A percentile compares a stretch with the other conserved stretches of the same genome.
Conservation (phyloP, 2,113 vertebrate genomes). For the Gobiocypris rarus region DNA sequence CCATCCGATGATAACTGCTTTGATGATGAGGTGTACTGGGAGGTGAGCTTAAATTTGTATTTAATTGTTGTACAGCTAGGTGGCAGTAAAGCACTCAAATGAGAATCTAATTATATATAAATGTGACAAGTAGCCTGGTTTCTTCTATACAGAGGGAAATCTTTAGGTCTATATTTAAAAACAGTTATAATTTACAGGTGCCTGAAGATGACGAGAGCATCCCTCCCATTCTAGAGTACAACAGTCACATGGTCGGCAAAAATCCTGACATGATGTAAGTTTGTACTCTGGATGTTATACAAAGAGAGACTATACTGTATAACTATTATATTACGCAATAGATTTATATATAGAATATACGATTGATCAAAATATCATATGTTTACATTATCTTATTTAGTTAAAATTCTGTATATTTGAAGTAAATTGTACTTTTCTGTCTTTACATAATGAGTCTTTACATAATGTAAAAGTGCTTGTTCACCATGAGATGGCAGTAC, state of each 20-base stretch:
- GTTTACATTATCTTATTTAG: background rate
- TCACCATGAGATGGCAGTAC: constrained; percentile 33
- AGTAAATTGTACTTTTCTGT: no score
- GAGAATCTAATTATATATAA: background rate
- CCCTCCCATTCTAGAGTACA: constrained; percentile 74
- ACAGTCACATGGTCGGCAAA: constrained; percentile 75
- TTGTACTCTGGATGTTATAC: background rate
- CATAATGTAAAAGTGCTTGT: background rate
- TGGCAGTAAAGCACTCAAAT: constrained; percentile 28
- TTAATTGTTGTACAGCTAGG: constrained; percentile 51
- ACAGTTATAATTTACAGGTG: constrained; percentile 70
- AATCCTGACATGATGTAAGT: constrained; percentile 73
- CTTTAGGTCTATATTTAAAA: background rate
- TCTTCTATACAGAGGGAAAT: background rate
- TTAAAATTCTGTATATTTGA: no score
- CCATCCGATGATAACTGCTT: constrained; percentile 90
- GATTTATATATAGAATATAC: background rate
- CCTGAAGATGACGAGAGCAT: constrained; percentile 84
- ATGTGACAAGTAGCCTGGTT: background rate
- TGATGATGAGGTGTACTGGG: constrained; percentile 92
- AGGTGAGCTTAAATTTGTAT: constrained; percentile 76
- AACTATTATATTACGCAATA: background rate
- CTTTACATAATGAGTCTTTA: no score
- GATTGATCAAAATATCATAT: background rate
- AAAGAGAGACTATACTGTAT: background rate